Base-by-base conservation (phyloP, 2,888 invertebrate species). In the Bombylius discolor region DNA sequence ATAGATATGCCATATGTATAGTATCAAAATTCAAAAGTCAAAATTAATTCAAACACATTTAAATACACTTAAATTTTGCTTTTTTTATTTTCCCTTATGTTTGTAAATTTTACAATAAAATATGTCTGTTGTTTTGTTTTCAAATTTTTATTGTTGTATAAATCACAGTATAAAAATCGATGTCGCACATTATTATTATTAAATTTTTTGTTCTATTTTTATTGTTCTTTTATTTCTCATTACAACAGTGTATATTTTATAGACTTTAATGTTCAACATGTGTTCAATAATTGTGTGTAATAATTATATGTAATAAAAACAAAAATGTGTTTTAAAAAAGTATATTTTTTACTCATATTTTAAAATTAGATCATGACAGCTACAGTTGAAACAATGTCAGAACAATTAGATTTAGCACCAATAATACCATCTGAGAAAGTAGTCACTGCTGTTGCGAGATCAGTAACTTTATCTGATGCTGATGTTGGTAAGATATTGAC, bases 321-420 rank as follows among this genome's bases (percentile, higher is more conserved):
- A 47, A 34, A 39, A 50, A 46, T 23, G 47, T 47, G 5, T 23
- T 45, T 14, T 46, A 14, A 42, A 44, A 23, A 13, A 47, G 45
- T 44, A 51, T 14, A 50, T 55, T 68, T 68, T 75, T 76, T 70
- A 79, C 4, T 48, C 6, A 32, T 48, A 8, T 23, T 23, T 23
- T 2, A 23, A 23, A 23, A 23, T 44, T n/a, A 91, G 90, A 91
- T 92, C 69, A 89, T 92, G 88, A 92, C 93, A 64, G 93, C 93
- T 33, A 92, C 92, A n/a, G 92, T 93, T 67, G 91, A 93, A 78
- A 93, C 92, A 45, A 91, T 93, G 62, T 87, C 89, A 59, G 92
- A 92, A 71, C 88, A 92, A 72, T 77, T 94, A 67, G 95, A 95
- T 72, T 81, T 93, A 69, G 89, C 90, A 47, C 87, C 89, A 47